phyloP scores from a whole-genome alignment of 2,113 vertebrate genomes.

The Arvicanthis niloticus region DNA sequence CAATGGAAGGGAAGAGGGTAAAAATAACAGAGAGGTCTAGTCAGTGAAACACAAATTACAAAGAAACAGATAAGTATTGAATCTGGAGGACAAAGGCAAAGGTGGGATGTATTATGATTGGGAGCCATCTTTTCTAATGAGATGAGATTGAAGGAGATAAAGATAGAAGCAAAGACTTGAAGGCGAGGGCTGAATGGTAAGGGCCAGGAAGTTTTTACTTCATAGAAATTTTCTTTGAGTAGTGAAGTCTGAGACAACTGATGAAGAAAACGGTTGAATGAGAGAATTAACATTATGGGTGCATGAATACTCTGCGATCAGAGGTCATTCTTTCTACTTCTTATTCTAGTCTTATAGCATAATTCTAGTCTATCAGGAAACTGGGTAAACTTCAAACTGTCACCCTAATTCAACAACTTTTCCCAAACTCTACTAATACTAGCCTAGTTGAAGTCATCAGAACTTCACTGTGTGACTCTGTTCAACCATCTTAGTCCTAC shows the following conservation, averaged over 20 bases:
- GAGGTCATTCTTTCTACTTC: not conserved
- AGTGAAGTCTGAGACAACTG: not conserved
- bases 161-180: not conserved
- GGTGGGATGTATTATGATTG: not conserved
- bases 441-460: not conserved
- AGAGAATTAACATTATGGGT: not conserved
- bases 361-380: not conserved
- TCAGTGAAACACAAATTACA: not conserved
- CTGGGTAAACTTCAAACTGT: not conserved
- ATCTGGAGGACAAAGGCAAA: not conserved
- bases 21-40: not conserved
- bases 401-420: not conserved
- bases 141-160: not conserved
- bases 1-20: not conserved
- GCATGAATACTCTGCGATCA: not conserved
- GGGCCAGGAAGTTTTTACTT: not conserved
- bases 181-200: not conserved
- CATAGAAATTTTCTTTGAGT: not conserved
- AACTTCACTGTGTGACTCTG: not conserved
- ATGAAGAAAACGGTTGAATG: not conserved
- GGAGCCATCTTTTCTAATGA: not conserved
- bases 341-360: not conserved
- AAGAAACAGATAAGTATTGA: not conserved
- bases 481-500: not conserved
- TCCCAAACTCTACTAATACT: not conserved